These are phyloP conservation scores for Eupristina koningsbergeri DNA, from an alignment of 1,140 invertebrate species.

Conservation along the genomic window DNA sequence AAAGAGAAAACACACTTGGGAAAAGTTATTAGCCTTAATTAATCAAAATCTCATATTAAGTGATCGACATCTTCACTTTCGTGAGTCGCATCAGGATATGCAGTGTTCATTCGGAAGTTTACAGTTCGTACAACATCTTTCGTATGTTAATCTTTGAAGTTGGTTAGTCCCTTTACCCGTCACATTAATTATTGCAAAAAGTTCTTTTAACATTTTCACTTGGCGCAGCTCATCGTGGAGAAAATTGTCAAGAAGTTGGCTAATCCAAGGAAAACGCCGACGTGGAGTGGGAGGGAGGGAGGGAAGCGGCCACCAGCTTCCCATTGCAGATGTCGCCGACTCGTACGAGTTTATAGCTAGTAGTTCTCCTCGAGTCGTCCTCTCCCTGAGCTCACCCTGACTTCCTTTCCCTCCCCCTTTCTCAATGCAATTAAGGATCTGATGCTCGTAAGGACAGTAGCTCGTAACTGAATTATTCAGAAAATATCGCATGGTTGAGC, in stretches of 20 bases:
- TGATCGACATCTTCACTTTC: not conserved
- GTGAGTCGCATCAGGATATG: not conserved
- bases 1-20: no score
- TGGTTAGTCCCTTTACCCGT: not conserved
- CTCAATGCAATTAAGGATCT: conserved; percentile 60
- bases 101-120: not conserved
- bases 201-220: conserved; percentile 15
- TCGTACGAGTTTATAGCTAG: conserved; percentile 46
- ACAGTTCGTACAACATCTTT: not conserved
- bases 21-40: not conserved
- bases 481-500: conserved; percentile 58
- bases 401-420: conserved; percentile 17
- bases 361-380: conserved; percentile 10
- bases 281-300: not conserved
- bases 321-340: conserved; percentile 45
- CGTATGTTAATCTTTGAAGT: not conserved
- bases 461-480: conserved; percentile 68
- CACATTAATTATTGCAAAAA: conserved; percentile 45
- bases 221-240: not conserved
- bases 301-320: not conserved
- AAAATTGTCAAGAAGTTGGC: conserved; percentile 39
- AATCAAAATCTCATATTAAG: not conserved
- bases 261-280: conserved; percentile 40
- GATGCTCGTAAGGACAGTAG: conserved; percentile 57
- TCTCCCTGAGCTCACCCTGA: not conserved